Evolutionary conservation across 1,140 invertebrate genomes (phyloP).

Genomic region (Macrocentrus cingulum): DNA sequence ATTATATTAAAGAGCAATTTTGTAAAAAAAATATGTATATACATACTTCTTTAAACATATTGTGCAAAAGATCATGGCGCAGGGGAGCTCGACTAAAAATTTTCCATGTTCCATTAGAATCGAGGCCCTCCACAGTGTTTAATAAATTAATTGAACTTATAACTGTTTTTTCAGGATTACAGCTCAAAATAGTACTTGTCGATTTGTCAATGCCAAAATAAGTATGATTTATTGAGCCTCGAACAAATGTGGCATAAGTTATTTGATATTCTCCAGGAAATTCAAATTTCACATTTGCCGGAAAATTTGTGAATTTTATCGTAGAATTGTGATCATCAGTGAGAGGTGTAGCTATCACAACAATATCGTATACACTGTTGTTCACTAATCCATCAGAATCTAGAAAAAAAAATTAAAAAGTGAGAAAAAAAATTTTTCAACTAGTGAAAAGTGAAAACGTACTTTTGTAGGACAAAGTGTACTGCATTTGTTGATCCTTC

Average conservation of each 20-base stretch:
- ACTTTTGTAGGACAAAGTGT: slow-evolving; percentile 40
- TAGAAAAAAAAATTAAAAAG: slow-evolving; percentile 34
- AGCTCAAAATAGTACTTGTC: slow-evolving; percentile 58
- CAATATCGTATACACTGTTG: slow-evolving; percentile 64
- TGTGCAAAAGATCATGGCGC: slow-evolving; percentile 51
- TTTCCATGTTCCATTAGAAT: slow-evolving; percentile 61
- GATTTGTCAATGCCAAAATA: slow-evolving; percentile 55
- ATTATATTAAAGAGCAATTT: not conserved
- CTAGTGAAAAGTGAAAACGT: slow-evolving; percentile 4
- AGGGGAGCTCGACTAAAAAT: slow-evolving; percentile 62
- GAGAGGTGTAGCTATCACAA: slow-evolving; percentile 65
- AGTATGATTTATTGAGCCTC: slow-evolving; percentile 57
- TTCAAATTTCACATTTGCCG: slow-evolving; percentile 30
- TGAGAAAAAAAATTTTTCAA: not conserved
- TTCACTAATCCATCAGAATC: slow-evolving; percentile 29
- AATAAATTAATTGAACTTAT: slow-evolving; percentile 53
- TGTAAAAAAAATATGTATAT: not conserved
- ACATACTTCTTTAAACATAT: slow-evolving; percentile 59
- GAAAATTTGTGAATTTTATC: slow-evolving; percentile 48
- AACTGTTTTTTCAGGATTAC: slow-evolving; percentile 49
- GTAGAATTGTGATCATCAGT: slow-evolving; percentile 49
- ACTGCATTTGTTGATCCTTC: slow-evolving; percentile 22
- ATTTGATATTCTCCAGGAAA: slow-evolving; percentile 59
- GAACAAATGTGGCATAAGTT: slow-evolving; percentile 64
- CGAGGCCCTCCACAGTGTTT: slow-evolving; percentile 48